Base-by-base conservation (phyloP, 2,888 invertebrate genomes). In the Catocala nupta region DNA sequence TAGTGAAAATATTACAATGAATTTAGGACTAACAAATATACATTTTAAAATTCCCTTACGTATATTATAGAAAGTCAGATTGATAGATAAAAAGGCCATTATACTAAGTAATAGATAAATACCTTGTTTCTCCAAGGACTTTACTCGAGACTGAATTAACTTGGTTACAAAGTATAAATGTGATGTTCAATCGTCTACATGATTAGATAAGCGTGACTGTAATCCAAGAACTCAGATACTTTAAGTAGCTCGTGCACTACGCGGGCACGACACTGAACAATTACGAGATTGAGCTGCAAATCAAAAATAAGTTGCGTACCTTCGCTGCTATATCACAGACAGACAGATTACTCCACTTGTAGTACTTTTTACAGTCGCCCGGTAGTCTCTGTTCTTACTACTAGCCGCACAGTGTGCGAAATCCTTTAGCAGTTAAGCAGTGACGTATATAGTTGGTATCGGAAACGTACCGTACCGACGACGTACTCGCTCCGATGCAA, bases 201-300 rank as follows among this genome's bases (percentile, higher is more conserved):
- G 77, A 81, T 75, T 75, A 74, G 67, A 62, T 65, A 75, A 78
- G 78, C 78, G 77, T 81, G 79, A 80, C 75, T 75, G 65, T 75
- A 77, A 79, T 81, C 68, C 73, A 55, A 60, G 53, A 68, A 63
- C 69, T 52, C 5, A 58, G 75, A 59, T 75, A 68, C 76, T 72
- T 78, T 56, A 39, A 11, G 47, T 10, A 47, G 36, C 55, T 55
- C 16, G 63, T 65, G 59, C 67, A 56, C 25, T 59, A 48, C 47
- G 47, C 39, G 42, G 50, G 4, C 42, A 62, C 33, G 33, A 12
- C 12, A 25, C 11, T 49, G 11, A 49, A 7, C 16, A 25, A n/a
- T 33, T 5, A 8, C 49, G 5, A 49, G 2, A n/a, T 33, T 6
- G n/a, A 12, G 11, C 49, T 5, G 16, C 16, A 13, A 16, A 11